phyloP scores from a whole-genome alignment of 2,888 invertebrate genomes.

The Sphecodes monilicornis region DNA sequence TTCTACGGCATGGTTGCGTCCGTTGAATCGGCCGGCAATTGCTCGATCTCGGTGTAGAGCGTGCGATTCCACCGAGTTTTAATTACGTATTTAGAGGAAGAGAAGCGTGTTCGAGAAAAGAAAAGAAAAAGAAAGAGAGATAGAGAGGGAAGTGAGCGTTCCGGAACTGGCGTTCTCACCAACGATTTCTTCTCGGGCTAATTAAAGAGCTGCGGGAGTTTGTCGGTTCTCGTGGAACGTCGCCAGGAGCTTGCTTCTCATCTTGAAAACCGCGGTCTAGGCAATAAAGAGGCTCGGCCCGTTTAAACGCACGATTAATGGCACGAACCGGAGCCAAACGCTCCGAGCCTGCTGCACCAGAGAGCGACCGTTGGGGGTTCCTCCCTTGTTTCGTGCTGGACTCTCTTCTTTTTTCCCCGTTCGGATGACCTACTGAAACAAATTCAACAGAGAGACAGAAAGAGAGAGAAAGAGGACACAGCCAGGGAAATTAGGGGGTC shows the following conservation, averaged over 20 bases:
- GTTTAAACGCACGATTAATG: conserved; percentile 48
- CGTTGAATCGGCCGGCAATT: conserved; percentile 25
- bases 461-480: background rate
- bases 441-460: background rate
- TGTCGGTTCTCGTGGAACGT: conserved; percentile 41
- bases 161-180: background rate
- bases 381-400: background rate
- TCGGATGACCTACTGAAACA: conserved; percentile 45
- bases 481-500: conserved; percentile 51
- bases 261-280: conserved; percentile 37
- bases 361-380: background rate
- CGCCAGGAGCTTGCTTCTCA: conserved; percentile 52
- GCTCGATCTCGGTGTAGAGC: conserved; percentile 10
- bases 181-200: conserved; percentile 49
- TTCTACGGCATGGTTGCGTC: background rate
- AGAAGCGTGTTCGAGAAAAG: background rate
- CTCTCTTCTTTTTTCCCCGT: background rate
- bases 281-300: conserved; percentile 34
- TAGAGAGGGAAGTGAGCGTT: background rate
- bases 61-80: conserved; percentile 17
- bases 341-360: background rate
- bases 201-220: conserved; percentile 46
- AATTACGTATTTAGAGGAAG: conserved; percentile 44
- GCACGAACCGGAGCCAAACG: conserved; percentile 36
- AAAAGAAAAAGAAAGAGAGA: background rate